Conservation (phyloP, 1,140 invertebrate genomes). For the Micrasema longulum region DNA sequence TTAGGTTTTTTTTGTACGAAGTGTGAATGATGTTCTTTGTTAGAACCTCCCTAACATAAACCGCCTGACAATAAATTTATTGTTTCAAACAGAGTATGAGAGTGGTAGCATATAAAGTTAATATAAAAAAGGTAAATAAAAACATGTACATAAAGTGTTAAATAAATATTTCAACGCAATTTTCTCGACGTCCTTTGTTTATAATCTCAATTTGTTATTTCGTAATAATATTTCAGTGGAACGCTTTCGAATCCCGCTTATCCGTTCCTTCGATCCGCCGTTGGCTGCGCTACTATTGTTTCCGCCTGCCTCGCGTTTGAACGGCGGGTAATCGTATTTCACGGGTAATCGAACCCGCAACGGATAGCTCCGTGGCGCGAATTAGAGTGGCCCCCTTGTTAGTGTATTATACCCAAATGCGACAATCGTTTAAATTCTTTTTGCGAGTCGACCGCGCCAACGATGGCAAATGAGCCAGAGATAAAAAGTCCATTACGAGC, state of each 20-base stretch:
- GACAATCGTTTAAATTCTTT: no score
- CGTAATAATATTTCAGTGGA: background rate
- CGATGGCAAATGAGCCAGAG: no score
- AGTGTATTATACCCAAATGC: no score
- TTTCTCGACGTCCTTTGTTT: background rate
- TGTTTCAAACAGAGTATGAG: no score
- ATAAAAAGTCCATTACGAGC: no score
- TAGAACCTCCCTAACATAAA: no score
- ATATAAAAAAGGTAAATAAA: background rate
- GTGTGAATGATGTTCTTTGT: no score
- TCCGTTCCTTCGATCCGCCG: background rate
- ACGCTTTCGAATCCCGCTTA: background rate
- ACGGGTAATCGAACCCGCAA: conserved; percentile 19
- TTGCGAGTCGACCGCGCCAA: no score
- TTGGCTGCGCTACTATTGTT: background rate
- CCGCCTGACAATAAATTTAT: no score
- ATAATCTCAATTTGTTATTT: background rate
- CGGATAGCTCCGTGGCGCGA: background rate
- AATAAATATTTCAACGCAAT: background rate
- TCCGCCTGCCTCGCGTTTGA: conserved; percentile 2
- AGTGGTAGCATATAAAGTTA: no score
- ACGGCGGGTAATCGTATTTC: conserved; percentile 27
- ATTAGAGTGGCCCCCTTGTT: conserved; percentile 10
- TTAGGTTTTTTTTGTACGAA: no score
- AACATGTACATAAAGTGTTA: background rate